Percentiles rank a stretch among this genome's conserved stretches.
These are phyloP conservation scores for Oryzias curvinotus DNA, from an alignment of 2,113 vertebrate species.

Conservation along the genomic window DNA sequence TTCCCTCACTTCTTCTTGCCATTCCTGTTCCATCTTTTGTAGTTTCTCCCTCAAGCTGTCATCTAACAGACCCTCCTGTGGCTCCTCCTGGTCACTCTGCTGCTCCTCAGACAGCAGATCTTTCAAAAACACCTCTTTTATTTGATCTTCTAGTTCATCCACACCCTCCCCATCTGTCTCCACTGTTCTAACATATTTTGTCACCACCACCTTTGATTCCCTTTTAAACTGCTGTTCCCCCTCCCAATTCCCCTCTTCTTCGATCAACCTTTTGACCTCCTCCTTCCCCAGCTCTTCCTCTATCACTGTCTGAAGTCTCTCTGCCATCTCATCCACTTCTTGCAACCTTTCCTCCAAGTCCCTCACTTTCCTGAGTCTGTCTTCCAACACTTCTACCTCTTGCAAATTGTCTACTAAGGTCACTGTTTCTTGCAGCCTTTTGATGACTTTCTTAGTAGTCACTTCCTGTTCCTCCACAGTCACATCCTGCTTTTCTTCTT, in stretches of 20 bases:
- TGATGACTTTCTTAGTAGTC: constrained; percentile 26
- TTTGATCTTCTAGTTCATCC: constrained; percentile 64
- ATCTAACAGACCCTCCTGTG: constrained; percentile 6
- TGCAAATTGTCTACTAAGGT: constrained; percentile 37
- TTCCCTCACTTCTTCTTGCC: constrained; percentile 31
- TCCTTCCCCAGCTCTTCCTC: constrained; percentile 61
- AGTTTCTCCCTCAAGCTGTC: constrained; percentile 46
- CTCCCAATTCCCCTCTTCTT: constrained; percentile 26
- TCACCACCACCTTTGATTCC: constrained; percentile 21
- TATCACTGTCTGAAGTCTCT: constrained; percentile 47
- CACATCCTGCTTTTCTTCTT: constrained; percentile 23
- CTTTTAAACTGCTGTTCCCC: not conserved
- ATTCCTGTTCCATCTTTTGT: constrained; percentile 42
- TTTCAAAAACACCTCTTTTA: constrained; percentile 66
- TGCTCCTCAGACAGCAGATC: constrained; percentile 53
- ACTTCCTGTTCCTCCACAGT: constrained; percentile 16
- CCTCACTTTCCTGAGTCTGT: constrained; percentile 56
- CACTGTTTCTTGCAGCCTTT: constrained; percentile 35
- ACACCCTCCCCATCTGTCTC: constrained; percentile 24
- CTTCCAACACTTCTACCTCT: constrained; percentile 49
- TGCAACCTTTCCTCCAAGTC: constrained; percentile 62
- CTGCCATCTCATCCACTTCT: constrained; percentile 52
- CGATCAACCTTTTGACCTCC: constrained; percentile 42
- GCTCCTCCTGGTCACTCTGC: constrained; percentile 12
- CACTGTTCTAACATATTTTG: constrained; percentile 15